Base-by-base conservation (phyloP, 1,140 invertebrate species). In the Asobara japonica region DNA sequence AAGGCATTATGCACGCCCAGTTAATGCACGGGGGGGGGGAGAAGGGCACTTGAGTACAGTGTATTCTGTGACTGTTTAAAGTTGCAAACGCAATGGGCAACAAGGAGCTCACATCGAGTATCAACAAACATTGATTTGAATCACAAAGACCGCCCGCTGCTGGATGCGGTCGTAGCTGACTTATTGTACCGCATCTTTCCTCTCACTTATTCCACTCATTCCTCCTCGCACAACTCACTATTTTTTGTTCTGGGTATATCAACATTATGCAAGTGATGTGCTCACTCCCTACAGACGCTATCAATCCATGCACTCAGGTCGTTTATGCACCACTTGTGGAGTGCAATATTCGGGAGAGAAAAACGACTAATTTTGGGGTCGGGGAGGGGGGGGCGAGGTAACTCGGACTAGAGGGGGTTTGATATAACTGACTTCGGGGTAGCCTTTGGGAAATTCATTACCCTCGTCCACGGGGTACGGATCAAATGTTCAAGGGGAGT, bases 41-140 rank as follows among this genome's bases (percentile, higher is more conserved):
- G 33, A 18, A 31, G 20, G 31, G 31, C 33, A 25, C 22, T 65
- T 8, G 33, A 41, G 22, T 41, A 25, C 33, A 16, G 20, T 36
- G 20, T 25, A 33, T 25, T 41, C 64, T 41, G 4, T 65, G 31
- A 65, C 64, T 65, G 64, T 41, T 45, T 36, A 45, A 65, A 65
- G 31, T 25, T 45, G 20, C 30, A 11, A 31, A 69, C 27, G 66
- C 66, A 69, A 69, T 36, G 41, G 60, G 60, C 60, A 62, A 62
- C 60, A 62, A 62, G 67, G n/a, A 69, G 38, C 61, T 75, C 76
- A 77, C 79, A 83, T 81, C 79, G 80, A 83, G 81, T 84, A 84
- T 84, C 82, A 62, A 77, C 82, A 84, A 84, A 84, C 83, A 84
- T 83, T 79, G 83, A 82, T 84, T 84, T 84, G 81, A 84, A 84